These are phyloP conservation scores for Zaprionus lachaisei DNA, from an alignment of 1,140 invertebrate genomes.

Conservation along the genomic window DNA sequence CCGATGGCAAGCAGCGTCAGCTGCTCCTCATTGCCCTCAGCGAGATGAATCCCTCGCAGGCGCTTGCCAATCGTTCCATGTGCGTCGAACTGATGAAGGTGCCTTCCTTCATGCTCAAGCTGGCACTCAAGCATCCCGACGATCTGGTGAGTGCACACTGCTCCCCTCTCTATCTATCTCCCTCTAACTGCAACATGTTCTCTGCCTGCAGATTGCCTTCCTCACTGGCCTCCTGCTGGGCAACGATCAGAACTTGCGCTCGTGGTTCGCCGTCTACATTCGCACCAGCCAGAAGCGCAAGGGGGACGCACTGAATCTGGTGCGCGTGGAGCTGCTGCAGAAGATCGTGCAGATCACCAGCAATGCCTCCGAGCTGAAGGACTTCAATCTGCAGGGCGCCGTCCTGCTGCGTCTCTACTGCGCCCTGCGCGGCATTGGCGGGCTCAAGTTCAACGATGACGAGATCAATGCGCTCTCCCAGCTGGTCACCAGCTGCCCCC, in stretches of 20 bases:
- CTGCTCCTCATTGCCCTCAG: conserved; percentile 92
- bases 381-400: conserved; percentile 91
- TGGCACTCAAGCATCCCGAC: conserved; percentile 77
- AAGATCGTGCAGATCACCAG: conserved; percentile 86
- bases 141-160: conserved; percentile 68
- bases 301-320: conserved; percentile 89
- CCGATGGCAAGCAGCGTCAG: conserved; percentile 90
- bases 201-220: conserved; percentile 89
- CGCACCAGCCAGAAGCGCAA: conserved; percentile 95
- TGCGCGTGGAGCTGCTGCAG: conserved; percentile 92
- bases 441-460: conserved; percentile 97
- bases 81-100: conserved; percentile 95
- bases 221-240: conserved; percentile 95
- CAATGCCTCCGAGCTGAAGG: conserved; percentile 85
- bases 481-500: conserved; percentile 94
- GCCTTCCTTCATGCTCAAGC: conserved; percentile 87
- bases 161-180: not conserved
- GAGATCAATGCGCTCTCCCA: conserved; percentile 94
- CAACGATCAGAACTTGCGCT: conserved; percentile 94
- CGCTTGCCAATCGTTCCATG: conserved; percentile 92
- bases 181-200: not conserved
- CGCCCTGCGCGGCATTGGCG: conserved; percentile 95
- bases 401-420: conserved; percentile 94
- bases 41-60: conserved; percentile 95
- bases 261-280: conserved; percentile 96